Base-by-base conservation (phyloP, 2,888 invertebrate genomes). In the Lasioglossum zephyrum region DNA sequence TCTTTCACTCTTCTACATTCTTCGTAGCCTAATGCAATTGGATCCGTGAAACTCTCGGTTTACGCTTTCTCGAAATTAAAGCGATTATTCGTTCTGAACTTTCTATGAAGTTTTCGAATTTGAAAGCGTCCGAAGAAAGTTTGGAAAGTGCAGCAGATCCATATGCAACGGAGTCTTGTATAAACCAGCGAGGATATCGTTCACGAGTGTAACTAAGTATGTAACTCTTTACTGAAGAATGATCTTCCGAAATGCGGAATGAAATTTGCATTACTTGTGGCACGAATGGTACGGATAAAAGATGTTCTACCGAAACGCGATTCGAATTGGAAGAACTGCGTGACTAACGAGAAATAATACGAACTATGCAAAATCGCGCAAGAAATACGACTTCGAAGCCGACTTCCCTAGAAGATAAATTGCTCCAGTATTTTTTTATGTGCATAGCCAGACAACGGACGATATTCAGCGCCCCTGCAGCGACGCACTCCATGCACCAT, bases 401-500 rank as follows among this genome's bases (percentile, higher is more conserved):
- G 16, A 16, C 31, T 63, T 31, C 11, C 13, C 4, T 22, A 31
- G 60, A 63, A 31, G 60, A 31, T 63, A 3, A 63, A 63, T 5
- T 16, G 26, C 31, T 2, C 60, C 60, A 4, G 60, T 13, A 63
- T 63, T 31, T 63, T 26, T 31, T 16, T 6, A 31, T 26, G 31
- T 26, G 0, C 13, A 16, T 63, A 31, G 26, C 11, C 16, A 31
- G 31, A 26, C 26, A 60, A 60, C 9, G 13, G 60, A 13, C 60
- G 60, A 63, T 63, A 31, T 6, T 63, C 26, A 16, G 60, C 60
- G 31, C 60, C 31, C 60, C 26, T 63, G 60, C 60, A 63, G 60
- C 60, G 60, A 63, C 2, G 60, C 60, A 26, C 60, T 31, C 26
- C 66, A 31, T 36, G 18, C 77, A 82, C 74, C 77, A 77, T 77